A percentile compares a stretch with the other conserved stretches of the same genome.
phyloP scores from a whole-genome alignment of 2,888 invertebrate species.

The Agrochola lota region DNA sequence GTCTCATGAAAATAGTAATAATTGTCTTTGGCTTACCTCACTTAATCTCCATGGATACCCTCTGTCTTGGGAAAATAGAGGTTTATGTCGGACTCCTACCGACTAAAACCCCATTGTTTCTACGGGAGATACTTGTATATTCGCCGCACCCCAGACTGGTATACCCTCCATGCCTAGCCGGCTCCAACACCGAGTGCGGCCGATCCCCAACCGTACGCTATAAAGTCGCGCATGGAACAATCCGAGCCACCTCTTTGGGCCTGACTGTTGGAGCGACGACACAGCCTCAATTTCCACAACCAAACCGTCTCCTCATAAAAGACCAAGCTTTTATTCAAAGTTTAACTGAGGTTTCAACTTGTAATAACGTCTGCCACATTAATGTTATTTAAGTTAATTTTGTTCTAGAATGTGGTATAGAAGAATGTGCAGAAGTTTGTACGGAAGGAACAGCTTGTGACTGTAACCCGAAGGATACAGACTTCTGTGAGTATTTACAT shows the following conservation, averaged over 20 bases:
- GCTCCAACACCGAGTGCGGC: too few relatives aligned
- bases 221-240: too few relatives aligned
- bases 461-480: constrained; percentile 83
- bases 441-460: constrained; percentile 78
- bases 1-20: too few relatives aligned
- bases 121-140: too few relatives aligned
- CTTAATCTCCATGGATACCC: too few relatives aligned
- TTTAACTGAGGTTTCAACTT: background rate
- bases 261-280: too few relatives aligned
- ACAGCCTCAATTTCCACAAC: too few relatives aligned
- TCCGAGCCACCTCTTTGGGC: too few relatives aligned
- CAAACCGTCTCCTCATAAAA: background rate
- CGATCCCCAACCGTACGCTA: too few relatives aligned
- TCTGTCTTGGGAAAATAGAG: background rate
- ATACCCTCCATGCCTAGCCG: too few relatives aligned
- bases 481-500: constrained; percentile 77
- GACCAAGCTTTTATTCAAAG: background rate
- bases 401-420: constrained; percentile 84
- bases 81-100: background rate
- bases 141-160: too few relatives aligned
- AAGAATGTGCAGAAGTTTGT: constrained; percentile 85
- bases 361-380: background rate
- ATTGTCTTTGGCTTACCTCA: background rate
- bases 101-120: background rate
- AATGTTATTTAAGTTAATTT: constrained; percentile 25